phyloP scores from a whole-genome alignment of 2,113 vertebrate genomes.

The Forbesichthys papilliferus region DNA sequence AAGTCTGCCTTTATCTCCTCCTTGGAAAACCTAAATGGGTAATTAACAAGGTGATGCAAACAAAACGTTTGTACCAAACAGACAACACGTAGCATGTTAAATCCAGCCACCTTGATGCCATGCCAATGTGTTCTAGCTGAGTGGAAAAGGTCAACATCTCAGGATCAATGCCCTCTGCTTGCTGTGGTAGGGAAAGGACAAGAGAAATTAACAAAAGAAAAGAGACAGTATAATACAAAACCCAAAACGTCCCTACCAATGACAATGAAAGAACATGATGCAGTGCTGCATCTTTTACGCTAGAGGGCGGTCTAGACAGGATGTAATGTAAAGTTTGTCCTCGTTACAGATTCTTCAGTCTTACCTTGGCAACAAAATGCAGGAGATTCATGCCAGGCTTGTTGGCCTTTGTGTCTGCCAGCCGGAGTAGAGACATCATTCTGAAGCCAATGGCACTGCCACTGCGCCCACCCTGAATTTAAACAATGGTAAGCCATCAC shows the following conservation, averaged over 20 bases:
- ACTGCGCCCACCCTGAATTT: slow-evolving; percentile 75
- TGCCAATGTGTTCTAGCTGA: slow-evolving; percentile 70
- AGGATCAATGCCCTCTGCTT: slow-evolving; percentile 72
- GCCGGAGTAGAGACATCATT: slow-evolving; percentile 78
- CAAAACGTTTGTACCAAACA: background rate
- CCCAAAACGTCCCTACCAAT: too few species aligned
- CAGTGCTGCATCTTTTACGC: too few species aligned
- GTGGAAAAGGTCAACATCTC: slow-evolving; percentile 69
- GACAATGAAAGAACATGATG: too few species aligned
- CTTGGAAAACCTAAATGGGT: slow-evolving; percentile 68
- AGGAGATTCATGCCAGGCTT: slow-evolving; percentile 82
- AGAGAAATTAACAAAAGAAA: background rate
- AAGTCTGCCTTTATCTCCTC: slow-evolving; percentile 74
- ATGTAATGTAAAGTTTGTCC: too few species aligned
- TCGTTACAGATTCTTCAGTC: background rate
- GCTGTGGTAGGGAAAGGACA: slow-evolving; percentile 49
- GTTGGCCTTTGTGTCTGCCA: slow-evolving; percentile 83
- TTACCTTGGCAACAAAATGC: slow-evolving; percentile 83
- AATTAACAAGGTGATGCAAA: background rate
- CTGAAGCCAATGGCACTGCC: slow-evolving; percentile 77
- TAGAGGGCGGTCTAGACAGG: too few species aligned
- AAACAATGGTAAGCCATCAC: background rate
- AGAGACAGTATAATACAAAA: background rate
- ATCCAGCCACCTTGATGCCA: slow-evolving; percentile 65
- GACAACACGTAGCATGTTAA: background rate